These are phyloP conservation scores for Pituophis catenifer DNA, from an alignment of 2,113 vertebrate species.

Conservation along the genomic window DNA sequence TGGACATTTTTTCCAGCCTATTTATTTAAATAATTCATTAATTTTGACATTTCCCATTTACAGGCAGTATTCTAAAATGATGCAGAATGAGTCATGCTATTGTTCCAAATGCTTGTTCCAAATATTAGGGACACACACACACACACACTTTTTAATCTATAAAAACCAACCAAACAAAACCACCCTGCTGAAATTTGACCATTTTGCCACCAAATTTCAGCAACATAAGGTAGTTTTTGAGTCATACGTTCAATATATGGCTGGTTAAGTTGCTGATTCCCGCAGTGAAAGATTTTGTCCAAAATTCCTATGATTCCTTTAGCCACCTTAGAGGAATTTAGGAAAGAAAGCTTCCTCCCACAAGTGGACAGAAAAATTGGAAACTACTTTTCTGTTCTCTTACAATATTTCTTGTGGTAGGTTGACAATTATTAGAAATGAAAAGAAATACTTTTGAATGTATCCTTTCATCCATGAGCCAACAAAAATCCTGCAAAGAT, in stretches of 20 bases:
- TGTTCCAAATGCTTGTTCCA: background rate
- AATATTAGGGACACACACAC: background rate
- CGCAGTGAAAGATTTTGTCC: background rate
- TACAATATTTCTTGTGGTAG: background rate
- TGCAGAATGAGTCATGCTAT: background rate
- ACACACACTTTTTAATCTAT: background rate
- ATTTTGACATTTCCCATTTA: background rate
- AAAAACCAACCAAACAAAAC: background rate
- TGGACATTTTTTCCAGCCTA: background rate
- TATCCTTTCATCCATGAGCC: background rate
- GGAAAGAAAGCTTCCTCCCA: background rate
- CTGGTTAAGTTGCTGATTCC: background rate
- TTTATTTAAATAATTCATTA: background rate
- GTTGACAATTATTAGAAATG: background rate
- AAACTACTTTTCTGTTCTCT: background rate
- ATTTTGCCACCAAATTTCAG: background rate
- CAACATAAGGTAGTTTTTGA: background rate
- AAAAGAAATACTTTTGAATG: background rate
- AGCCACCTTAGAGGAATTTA: background rate
- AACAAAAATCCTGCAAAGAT: background rate
- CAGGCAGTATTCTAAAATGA: background rate
- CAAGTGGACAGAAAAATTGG: background rate
- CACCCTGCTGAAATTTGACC: background rate
- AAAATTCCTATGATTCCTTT: background rate
- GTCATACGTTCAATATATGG: background rate